phyloP scores from a whole-genome alignment of 2,888 invertebrate genomes.

The Eilema caniola region DNA sequence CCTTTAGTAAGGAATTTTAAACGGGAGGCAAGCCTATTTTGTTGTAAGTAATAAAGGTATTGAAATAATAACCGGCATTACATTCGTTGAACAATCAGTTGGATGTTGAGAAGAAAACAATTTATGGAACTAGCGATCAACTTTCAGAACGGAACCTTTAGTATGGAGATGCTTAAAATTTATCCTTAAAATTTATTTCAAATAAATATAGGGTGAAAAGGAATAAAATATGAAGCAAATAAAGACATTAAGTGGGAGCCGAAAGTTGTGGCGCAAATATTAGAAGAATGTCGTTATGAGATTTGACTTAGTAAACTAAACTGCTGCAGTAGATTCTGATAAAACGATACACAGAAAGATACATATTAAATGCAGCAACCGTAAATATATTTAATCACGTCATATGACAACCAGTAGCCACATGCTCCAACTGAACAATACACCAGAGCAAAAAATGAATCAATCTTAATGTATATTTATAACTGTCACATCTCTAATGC shows the following conservation, averaged over 20 bases:
- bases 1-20: not conserved
- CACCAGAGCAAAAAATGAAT: constrained; percentile 32
- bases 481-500: constrained; percentile 46
- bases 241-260: too few relatives aligned
- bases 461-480: constrained; percentile 49
- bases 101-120: not conserved
- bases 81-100: too few relatives aligned
- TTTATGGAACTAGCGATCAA: not conserved
- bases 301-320: not conserved
- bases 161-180: not conserved
- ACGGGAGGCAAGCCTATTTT: constrained; percentile 22
- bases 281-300: not conserved
- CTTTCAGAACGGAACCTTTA: not conserved
- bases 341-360: not conserved
- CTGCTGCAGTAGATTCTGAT: not conserved
- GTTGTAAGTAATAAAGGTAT: not conserved
- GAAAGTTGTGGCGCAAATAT: not conserved
- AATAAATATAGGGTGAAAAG: too few relatives aligned
- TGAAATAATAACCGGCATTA: not conserved
- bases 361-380: not conserved
- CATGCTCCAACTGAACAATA: constrained; percentile 26
- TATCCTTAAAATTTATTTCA: not conserved
- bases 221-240: too few relatives aligned
- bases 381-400: constrained; percentile 11
- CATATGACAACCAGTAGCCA: constrained; percentile 17